Percentiles rank a stretch among this genome's conserved stretches.
These are phyloP conservation scores for Fulica atra DNA, from an alignment of 2,113 vertebrate species.

Conservation along the genomic window DNA sequence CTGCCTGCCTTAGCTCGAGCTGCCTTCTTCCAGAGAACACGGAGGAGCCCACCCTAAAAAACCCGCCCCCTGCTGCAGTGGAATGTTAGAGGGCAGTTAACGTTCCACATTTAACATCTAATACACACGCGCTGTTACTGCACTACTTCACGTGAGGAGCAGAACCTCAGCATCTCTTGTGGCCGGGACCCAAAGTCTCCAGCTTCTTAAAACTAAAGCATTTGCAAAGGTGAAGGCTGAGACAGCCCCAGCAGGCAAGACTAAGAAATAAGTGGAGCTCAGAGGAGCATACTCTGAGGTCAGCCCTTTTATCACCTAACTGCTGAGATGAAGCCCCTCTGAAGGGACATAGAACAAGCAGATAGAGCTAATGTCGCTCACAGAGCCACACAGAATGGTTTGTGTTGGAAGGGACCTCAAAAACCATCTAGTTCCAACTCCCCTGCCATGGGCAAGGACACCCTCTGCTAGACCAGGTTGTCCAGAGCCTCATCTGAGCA, in stretches of 20 bases:
- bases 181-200: rapidly evolving
- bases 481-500: no score
- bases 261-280: not conserved
- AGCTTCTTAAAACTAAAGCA: not conserved
- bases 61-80: rapidly evolving
- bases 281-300: rapidly evolving
- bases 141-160: rapidly evolving
- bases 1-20: no score
- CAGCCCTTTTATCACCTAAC: not conserved
- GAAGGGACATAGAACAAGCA: rapidly evolving
- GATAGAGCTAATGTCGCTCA: rapidly evolving
- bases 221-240: rapidly evolving
- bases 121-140: no score
- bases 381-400: no score
- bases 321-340: not conserved
- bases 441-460: no score
- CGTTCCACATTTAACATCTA: no score
- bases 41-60: not conserved
- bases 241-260: not conserved
- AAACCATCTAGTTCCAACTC: no score
- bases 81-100: no score
- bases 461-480: no score
- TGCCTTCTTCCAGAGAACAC: rapidly evolving
- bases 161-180: rapidly evolving
- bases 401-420: no score